Evolutionary conservation across 2,888 invertebrate species (phyloP).

Genomic region (Steromphala cineraria): DNA sequence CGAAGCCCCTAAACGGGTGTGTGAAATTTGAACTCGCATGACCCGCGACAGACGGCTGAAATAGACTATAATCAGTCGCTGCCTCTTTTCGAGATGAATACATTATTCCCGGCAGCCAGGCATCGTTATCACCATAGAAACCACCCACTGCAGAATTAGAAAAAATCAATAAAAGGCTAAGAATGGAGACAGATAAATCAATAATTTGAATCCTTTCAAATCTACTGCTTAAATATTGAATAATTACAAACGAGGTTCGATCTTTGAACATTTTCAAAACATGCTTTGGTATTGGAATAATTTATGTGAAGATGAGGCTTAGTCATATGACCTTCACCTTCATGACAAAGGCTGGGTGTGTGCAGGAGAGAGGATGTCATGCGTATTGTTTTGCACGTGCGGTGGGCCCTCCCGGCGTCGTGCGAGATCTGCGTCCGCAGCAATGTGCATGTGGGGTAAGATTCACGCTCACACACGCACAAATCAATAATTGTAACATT

Average conservation of each 20-base stretch:
- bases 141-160: not conserved
- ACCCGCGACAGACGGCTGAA: not conserved
- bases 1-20: not conserved
- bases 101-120: not conserved
- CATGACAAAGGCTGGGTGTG: not conserved
- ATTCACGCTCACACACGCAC: not conserved
- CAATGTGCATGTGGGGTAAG: constrained; percentile 60
- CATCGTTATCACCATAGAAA: not conserved
- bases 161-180: not conserved
- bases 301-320: not conserved
- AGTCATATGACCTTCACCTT: not conserved
- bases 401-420: constrained; percentile 25
- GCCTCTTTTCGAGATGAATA: not conserved
- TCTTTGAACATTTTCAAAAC: not conserved
- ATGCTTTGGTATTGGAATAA: not conserved
- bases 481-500: not conserved
- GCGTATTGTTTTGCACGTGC: constrained; percentile 31
- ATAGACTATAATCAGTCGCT: not conserved
- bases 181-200: not conserved
- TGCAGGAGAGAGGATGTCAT: constrained; percentile 28
- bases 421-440: not conserved
- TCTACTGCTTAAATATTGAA: not conserved
- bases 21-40: not conserved
- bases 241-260: not conserved
- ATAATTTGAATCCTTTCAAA: not conserved